Conservation (phyloP, 53 echinoderm and acorn worm species). For the Astropecten irregularis region DNA sequence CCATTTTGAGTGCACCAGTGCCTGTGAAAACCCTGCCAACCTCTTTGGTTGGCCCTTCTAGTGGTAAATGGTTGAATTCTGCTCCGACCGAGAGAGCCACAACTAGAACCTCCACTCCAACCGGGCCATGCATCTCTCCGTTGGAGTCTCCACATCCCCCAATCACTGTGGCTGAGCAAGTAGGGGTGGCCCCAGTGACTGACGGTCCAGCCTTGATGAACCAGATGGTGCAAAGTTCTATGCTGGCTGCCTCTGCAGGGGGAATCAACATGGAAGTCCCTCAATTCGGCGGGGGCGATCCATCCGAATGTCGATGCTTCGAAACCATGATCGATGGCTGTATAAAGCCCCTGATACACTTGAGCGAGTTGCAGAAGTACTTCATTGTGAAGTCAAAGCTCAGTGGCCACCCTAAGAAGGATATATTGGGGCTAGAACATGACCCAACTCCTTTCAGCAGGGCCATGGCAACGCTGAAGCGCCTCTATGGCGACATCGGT, state of each 20-base stretch:
- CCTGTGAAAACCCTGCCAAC: not conserved
- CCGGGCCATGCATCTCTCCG: not conserved
- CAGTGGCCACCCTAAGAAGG: not conserved
- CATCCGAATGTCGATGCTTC: conserved; percentile 4
- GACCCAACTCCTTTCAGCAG: not conserved
- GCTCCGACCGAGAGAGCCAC: not conserved
- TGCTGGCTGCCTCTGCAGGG: conserved; percentile 13
- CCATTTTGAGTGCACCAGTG: not conserved
- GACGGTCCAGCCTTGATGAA: not conserved
- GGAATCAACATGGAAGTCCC: not conserved
- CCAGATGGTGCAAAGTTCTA: conserved; percentile 18
- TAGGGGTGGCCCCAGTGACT: not conserved
- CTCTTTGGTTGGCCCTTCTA: not conserved
- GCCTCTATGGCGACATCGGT: conserved; percentile 8
- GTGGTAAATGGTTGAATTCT: not conserved
- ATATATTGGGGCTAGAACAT: not conserved
- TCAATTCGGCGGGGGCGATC: conserved; percentile 17
- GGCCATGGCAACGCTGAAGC: not conserved
- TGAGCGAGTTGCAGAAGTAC: conserved; percentile 4
- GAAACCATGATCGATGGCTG: conserved; percentile 29
- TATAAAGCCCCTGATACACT: conserved; percentile 4
- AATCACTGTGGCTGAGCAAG: too few relatives aligned
- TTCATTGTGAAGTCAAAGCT: conserved; percentile 18
- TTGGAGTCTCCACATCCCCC: too few relatives aligned
- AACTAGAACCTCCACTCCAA: not conserved